Conservation (phyloP, 1,140 invertebrate species). For the Drosophila sturtevanti region DNA sequence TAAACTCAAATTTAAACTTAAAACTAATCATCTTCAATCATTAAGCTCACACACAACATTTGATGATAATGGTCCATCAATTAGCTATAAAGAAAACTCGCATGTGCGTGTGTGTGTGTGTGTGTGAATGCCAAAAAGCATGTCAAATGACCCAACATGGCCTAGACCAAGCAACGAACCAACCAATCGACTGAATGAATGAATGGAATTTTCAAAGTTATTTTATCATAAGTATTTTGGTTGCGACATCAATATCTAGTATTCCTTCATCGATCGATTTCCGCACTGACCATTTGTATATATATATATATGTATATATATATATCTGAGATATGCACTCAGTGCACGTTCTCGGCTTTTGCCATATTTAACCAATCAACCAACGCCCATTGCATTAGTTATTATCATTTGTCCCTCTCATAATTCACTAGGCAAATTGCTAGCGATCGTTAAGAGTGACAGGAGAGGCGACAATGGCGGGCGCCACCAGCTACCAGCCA, state of each 20-base stretch:
- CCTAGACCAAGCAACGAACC: slow-evolving; percentile 32
- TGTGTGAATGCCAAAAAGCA: slow-evolving; percentile 65
- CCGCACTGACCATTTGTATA: slow-evolving; percentile 34
- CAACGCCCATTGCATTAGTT: slow-evolving; percentile 54
- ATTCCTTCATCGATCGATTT: slow-evolving; percentile 41
- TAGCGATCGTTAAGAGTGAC: slow-evolving; percentile 40
- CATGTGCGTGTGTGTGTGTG: background rate
- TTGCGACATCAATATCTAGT: background rate
- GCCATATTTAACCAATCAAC: slow-evolving; percentile 21
- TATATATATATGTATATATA: background rate
- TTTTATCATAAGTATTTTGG: background rate
- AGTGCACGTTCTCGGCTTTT: slow-evolving; percentile 28
- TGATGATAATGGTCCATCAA: slow-evolving; percentile 70
- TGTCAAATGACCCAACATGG: slow-evolving; percentile 69
- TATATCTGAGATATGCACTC: slow-evolving; percentile 37
- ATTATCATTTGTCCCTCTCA: slow-evolving; percentile 52
- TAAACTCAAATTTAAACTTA: slow-evolving; percentile 36
- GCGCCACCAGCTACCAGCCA: slow-evolving; percentile 20
- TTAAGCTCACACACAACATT: slow-evolving; percentile 51
- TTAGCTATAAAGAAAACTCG: slow-evolving; percentile 46
- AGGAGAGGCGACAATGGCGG: slow-evolving; percentile 27
- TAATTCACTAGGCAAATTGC: slow-evolving; percentile 48
- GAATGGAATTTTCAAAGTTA: slow-evolving; percentile 3
- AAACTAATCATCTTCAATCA: slow-evolving; percentile 45
- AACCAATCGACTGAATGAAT: no score